phyloP scores from a whole-genome alignment of 37 sponge, comb jelly and placozoan genomes.

The Dysidea cf. avara region DNA sequence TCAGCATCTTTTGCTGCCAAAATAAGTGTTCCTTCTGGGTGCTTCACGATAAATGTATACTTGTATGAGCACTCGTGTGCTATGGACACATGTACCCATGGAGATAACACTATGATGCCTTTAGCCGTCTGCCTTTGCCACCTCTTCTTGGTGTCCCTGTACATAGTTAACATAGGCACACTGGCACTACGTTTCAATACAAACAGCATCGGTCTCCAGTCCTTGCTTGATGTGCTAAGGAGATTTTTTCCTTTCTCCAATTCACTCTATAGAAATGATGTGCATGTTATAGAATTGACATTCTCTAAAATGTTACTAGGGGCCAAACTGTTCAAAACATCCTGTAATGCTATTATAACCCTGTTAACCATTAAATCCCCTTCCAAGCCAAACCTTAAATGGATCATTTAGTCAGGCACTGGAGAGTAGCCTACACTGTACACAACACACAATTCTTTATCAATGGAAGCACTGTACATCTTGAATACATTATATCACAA shows the following conservation, averaged over 20 bases:
- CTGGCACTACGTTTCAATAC: constrained; percentile 39
- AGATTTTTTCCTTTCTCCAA: constrained; percentile 41
- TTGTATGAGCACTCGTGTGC: constrained; percentile 59
- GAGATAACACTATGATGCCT: constrained; percentile 12
- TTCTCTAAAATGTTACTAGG: too few relatives aligned
- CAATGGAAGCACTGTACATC: too few relatives aligned
- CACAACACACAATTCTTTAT: too few relatives aligned
- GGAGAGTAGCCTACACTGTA: too few relatives aligned
- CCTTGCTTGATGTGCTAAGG: constrained; percentile 34
- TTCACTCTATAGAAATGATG: too few relatives aligned
- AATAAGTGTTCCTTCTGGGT: constrained; percentile 2
- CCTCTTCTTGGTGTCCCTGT: constrained; percentile 70
- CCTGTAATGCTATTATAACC: too few relatives aligned
- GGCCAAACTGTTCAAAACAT: too few relatives aligned
- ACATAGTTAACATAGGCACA: constrained; percentile 34
- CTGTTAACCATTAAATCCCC: too few relatives aligned
- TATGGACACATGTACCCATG: constrained; percentile 34
- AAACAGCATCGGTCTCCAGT: constrained; percentile 61
- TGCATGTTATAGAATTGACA: too few relatives aligned
- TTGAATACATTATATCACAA: too few relatives aligned
- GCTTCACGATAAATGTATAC: constrained; percentile 32
- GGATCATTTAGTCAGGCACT: too few relatives aligned
- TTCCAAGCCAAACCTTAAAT: too few relatives aligned
- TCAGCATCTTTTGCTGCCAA: constrained; percentile 32
- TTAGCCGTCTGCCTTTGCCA: constrained; percentile 59